Evolutionary conservation across 2,888 invertebrate genomes (phyloP).

Genomic region (Coenonympha glycerion): DNA sequence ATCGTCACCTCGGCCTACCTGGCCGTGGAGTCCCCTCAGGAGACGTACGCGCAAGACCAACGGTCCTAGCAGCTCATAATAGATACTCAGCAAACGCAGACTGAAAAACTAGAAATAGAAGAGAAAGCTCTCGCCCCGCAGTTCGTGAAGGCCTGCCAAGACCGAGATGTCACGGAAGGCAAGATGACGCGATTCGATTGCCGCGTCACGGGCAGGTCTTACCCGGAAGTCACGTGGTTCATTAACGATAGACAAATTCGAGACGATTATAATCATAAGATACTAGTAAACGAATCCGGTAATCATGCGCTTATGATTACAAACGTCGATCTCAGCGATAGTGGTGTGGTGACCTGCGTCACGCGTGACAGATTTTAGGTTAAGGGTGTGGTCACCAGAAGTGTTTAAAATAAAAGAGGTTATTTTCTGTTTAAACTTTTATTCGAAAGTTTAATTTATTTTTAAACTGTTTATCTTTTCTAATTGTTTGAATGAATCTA

Average conservation of each 20-base stretch:
- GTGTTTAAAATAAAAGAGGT: too few species aligned
- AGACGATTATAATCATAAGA: constrained; percentile 94
- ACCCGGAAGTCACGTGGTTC: constrained; percentile 95
- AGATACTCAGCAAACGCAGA: constrained; percentile 75
- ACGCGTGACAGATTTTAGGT: constrained; percentile 97
- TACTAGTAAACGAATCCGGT: constrained; percentile 97
- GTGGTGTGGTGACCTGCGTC: constrained; percentile 92
- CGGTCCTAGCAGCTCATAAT: constrained; percentile 80
- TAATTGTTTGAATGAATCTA: too few species aligned
- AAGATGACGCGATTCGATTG: constrained; percentile 96
- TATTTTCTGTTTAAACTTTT: too few species aligned
- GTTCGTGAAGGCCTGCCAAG: constrained; percentile 88
- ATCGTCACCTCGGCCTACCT: constrained; percentile 92
- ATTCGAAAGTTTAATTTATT: too few species aligned
- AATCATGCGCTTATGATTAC: constrained; percentile 98
- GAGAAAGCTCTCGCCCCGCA: constrained; percentile 90
- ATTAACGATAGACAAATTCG: constrained; percentile 91
- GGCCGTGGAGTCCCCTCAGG: constrained; percentile 89
- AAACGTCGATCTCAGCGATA: constrained; percentile 88
- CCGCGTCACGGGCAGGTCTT: constrained; percentile 93
- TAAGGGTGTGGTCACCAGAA: too few species aligned
- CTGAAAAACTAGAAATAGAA: constrained; percentile 69
- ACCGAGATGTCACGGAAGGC: constrained; percentile 92
- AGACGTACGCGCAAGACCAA: constrained; percentile 79
- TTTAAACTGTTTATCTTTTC: too few species aligned